Base-by-base conservation (phyloP, 2,888 invertebrate species). In the Xanthia togata region DNA sequence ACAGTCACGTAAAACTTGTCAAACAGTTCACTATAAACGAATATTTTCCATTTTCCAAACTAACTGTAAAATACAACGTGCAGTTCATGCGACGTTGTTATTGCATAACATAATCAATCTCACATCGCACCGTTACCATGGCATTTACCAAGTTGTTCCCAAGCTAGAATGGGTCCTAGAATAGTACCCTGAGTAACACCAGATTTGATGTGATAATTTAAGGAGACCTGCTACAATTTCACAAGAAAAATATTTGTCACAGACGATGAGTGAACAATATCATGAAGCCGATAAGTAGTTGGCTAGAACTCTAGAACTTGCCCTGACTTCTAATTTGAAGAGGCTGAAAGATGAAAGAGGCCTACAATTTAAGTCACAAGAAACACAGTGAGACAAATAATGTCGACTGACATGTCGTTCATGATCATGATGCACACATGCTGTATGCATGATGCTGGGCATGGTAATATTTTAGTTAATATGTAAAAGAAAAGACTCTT, bases 1-100 rank as follows among this genome's bases (percentile, higher is more conserved):
- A 38, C 23, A 65, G 75, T 64, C 64, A 57, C 47, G 38, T 70
- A 65, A 81, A 81, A 57, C 38, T 69, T 62, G 55, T 35, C n/a
- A 60, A 68, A 35, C 35, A 62, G 47, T 62, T 60, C 12, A 57
- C 41, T 63, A 44, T 47, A 57, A 73, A 44, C 23, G 17, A 55
- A 68, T 57, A 5, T 67, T 63, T 50, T 57, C 6, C 5, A 50
- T 59, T 79, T 72, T 62, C 65, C 53, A 47, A 47, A 60, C 26
- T 26, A 60, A 23, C 55, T 62, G 50, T 35, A 57, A 55, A 20
- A 26, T 59, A 41, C n/a, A 41, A 26, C 17, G 12, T 50, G 20
- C 31, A 53, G n/a, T 67, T 76, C 14, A 44, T 20, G n/a, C n/a
- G 4, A 17, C 17, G 14, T 31, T 50, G 38, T 35, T 60, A 53